Evolutionary conservation across 2,113 vertebrate species (phyloP).

Genomic region (Melanostigma gelatinosum): DNA sequence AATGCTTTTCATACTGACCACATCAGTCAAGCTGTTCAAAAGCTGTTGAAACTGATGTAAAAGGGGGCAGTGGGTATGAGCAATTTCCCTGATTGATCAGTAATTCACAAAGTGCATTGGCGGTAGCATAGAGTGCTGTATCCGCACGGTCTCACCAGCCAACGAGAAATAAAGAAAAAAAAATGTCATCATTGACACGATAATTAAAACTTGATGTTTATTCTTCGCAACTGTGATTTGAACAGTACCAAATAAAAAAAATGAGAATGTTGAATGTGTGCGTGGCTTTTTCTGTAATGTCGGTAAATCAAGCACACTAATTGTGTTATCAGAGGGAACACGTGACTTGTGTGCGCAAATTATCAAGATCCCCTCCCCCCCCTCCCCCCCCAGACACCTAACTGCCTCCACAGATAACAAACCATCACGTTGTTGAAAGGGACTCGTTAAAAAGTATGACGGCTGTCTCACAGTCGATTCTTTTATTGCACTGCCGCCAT

Average conservation of each 20-base stretch:
- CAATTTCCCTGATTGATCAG: conserved; percentile 11
- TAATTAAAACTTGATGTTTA: conserved; percentile 42
- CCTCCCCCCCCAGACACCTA: neutral
- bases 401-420: neutral
- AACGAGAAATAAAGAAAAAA: no score
- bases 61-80: neutral
- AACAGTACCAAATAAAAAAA: conserved; percentile 64
- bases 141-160: conserved; percentile 5
- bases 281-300: neutral
- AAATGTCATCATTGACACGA: conserved; percentile 12
- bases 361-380: neutral
- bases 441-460: neutral
- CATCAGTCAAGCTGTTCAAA: conserved; percentile 25
- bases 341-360: neutral
- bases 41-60: conserved; percentile 2
- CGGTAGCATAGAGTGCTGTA: neutral
- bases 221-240: conserved; percentile 31
- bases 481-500: conserved; percentile 39
- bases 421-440: neutral
- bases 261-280: conserved; percentile 1
- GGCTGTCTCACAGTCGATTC: conserved; percentile 22
- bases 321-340: neutral
- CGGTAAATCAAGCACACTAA: neutral
- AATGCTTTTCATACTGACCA: conserved; percentile 41
- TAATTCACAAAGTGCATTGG: neutral